Base-by-base conservation (phyloP, 2,113 vertebrate genomes). In the Phrynosoma blainvillii region DNA sequence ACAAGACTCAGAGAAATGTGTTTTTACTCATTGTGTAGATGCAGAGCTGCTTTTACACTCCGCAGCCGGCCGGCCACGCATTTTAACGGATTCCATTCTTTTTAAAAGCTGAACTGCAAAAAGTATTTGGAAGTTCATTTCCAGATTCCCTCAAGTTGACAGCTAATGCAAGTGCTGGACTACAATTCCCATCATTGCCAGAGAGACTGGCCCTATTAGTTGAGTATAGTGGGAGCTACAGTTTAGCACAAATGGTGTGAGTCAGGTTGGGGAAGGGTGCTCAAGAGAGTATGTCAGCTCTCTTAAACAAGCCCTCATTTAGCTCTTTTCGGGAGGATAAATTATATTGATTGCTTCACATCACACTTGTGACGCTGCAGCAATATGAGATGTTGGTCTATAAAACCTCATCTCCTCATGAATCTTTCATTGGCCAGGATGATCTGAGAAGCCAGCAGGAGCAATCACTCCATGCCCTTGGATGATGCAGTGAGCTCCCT, bases 351-450 rank as follows among this genome's bases (percentile, higher is more conserved):
- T 96, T 96, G 95, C 91, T 81, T 95, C 87, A 77, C 94, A 93
- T 93, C 91, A 85, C 90, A 93, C 91, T 85, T 91, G 93, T 92
- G 95, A 95, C 94, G 94, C 90, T 76, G 92, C 91, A 74, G 81
- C 91, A 90, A 76, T 87, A 90, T 95, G 83, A 96, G 91, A 91
- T 88, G 89, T 87, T 95, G 47, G 91, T 94, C 88, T 94, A 88
- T 94, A 92, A 93, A 96, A 87, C 90, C 91, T 92, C 93, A 95
- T 87, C 93, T 92, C 89, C 62, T 95, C 92, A 97, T 96, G 91
- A 96, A 97, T 96, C 93, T 96, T 97, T 96, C 94, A 97, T 96
- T 93, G 95, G 95, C 85, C 84, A 81, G 84, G n/a, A 25, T 91
- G 91, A 96, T 95, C 93, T 74, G 68, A 96, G 95, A 96, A 95